phyloP scores from a whole-genome alignment of 2,888 invertebrate genomes.

The Mesodorylaimus sp. region DNA sequence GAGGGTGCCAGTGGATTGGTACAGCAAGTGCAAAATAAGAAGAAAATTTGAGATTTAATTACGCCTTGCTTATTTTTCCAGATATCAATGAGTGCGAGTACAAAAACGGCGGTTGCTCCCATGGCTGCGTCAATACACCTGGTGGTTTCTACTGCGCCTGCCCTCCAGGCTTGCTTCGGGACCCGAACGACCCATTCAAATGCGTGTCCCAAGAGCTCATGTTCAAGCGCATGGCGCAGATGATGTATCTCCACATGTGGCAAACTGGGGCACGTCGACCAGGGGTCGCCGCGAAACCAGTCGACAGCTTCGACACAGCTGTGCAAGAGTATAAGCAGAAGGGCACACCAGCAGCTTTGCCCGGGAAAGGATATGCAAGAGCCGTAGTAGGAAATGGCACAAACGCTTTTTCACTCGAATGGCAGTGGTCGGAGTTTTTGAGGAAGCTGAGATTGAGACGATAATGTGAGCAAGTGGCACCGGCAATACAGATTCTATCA shows the following conservation, averaged over 20 bases:
- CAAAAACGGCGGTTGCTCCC: slow-evolving; percentile 23
- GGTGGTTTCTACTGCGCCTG: slow-evolving; percentile 27
- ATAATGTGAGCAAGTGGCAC: no score
- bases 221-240: slow-evolving; percentile 1
- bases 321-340: neutral
- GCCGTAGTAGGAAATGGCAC: neutral
- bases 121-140: slow-evolving; percentile 27
- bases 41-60: no score
- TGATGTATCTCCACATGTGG: slow-evolving; percentile 4
- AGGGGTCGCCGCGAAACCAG: neutral
- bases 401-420: neutral
- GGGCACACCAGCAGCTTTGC: no score
- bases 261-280: no score
- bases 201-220: neutral
- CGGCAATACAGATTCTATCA: no score
- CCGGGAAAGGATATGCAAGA: neutral
- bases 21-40: no score
- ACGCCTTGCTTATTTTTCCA: slow-evolving; percentile 9
- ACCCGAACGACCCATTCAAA: slow-evolving; percentile 6
- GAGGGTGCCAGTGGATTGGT: no score
- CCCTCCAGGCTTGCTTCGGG: slow-evolving; percentile 16
- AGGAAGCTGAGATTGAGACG: no score
- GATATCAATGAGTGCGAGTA: slow-evolving; percentile 24
- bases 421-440: neutral
- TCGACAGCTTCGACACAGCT: neutral